A percentile compares a stretch with the other conserved stretches of the same genome.
phyloP scores from a whole-genome alignment of 2,113 vertebrate genomes.

The Apeltes quadracus region DNA sequence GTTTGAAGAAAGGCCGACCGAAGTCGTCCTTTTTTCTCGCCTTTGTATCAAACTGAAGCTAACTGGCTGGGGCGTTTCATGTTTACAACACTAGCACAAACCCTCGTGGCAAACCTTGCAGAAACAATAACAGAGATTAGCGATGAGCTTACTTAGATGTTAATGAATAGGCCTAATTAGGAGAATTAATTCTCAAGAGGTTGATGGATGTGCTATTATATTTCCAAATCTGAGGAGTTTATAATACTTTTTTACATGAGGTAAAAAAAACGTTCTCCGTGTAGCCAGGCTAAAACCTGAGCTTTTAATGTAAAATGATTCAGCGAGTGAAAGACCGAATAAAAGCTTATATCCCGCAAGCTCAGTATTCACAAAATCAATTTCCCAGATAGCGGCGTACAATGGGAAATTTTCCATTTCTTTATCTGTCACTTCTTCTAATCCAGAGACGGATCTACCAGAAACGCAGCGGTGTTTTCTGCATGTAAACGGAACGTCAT shows the following conservation, averaged over 20 bases:
- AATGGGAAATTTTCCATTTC: conserved; percentile 68
- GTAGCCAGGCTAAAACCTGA: conserved; percentile 32
- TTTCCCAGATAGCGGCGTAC: conserved; percentile 60
- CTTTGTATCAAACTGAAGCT: not conserved
- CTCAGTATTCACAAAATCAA: conserved; percentile 62
- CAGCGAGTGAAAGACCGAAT: conserved; percentile 46
- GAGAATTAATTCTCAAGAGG: not conserved
- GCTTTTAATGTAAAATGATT: conserved; percentile 54
- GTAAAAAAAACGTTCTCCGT: conserved; percentile 13
- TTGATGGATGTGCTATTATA: not conserved
- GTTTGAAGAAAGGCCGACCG: not conserved
- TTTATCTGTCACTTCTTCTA: conserved; percentile 67
- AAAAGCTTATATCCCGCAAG: conserved; percentile 55
- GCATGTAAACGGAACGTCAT: conserved; percentile 60
- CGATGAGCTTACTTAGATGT: not conserved
- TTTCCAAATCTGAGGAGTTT: not conserved
- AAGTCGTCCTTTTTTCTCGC: not conserved
- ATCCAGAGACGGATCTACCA: conserved; percentile 63
- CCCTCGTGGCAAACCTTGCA: not conserved
- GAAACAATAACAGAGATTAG: not conserved
- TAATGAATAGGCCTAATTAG: not conserved
- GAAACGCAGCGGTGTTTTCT: conserved; percentile 63
- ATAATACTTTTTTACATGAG: conserved; percentile 3
- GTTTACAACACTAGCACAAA: too few species aligned
- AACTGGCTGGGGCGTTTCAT: not conserved